phyloP scores from a whole-genome alignment of 2,888 invertebrate genomes.

The Thymelicus lineola region DNA sequence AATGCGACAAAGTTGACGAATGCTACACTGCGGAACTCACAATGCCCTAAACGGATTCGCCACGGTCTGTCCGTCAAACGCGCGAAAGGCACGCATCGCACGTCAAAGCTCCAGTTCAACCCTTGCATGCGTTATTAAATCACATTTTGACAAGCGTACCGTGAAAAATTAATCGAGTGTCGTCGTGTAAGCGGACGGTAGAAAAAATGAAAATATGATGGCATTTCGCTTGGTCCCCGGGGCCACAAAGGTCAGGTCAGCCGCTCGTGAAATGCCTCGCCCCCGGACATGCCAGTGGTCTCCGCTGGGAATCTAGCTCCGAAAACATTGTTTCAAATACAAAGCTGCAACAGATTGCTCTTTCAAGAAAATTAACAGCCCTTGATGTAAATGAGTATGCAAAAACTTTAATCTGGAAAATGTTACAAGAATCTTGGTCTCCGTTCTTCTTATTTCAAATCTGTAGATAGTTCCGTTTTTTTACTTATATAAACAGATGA shows the following conservation, averaged over 20 bases:
- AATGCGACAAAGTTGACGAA: slow-evolving; percentile 42
- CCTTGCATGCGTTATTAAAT: slow-evolving; percentile 78
- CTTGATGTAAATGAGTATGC: slow-evolving; percentile 19
- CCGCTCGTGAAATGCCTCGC: slow-evolving; percentile 80
- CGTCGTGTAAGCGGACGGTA: slow-evolving; percentile 71
- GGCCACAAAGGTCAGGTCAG: slow-evolving; percentile 77
- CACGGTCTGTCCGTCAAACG: slow-evolving; percentile 51
- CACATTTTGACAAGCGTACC: slow-evolving; percentile 85
- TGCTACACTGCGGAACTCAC: slow-evolving; percentile 11
- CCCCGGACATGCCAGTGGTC: slow-evolving; percentile 57
- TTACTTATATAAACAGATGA: no score
- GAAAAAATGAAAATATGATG: slow-evolving; percentile 78
- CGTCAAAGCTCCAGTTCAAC: slow-evolving; percentile 75
- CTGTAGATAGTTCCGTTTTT: no score
- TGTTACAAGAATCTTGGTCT: not conserved
- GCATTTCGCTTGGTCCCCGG: slow-evolving; percentile 77
- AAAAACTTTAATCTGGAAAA: slow-evolving; percentile 27
- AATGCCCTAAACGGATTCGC: slow-evolving; percentile 41
- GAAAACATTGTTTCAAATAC: slow-evolving; percentile 45
- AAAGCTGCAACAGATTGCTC: slow-evolving; percentile 35
- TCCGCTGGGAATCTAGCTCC: slow-evolving; percentile 58
- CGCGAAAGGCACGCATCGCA: slow-evolving; percentile 62
- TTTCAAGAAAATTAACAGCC: slow-evolving; percentile 28
- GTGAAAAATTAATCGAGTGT: slow-evolving; percentile 84
- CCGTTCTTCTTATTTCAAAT: not conserved